phyloP scores from a whole-genome alignment of 2,888 invertebrate species.

The Panzeria rudis region DNA sequence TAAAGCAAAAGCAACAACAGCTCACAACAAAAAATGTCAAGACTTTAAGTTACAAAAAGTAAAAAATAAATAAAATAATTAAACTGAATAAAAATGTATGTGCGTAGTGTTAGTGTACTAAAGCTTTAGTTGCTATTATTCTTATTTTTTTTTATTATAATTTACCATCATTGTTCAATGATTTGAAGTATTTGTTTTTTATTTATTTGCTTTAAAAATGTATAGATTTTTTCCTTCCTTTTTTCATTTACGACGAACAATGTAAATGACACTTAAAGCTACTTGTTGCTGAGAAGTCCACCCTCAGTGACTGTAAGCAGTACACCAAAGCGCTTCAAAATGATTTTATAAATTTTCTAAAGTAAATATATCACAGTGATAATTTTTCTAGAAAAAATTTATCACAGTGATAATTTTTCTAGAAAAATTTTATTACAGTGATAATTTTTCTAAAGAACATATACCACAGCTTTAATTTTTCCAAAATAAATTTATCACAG shows the following conservation, averaged over 20 bases:
- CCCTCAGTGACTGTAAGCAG: not conserved
- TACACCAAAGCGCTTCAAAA: no score
- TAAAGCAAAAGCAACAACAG: not conserved
- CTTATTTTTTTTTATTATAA: not conserved
- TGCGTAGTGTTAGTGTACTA: not conserved
- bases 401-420: no score
- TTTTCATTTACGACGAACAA: not conserved
- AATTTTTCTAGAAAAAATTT: no score
- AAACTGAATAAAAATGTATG: not conserved
- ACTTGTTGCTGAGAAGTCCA: not conserved
- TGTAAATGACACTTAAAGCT: slow-evolving; percentile 11
- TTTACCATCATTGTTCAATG: slow-evolving; percentile 59
- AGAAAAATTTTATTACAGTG: no score
- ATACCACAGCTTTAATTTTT: no score
- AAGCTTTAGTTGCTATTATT: not conserved
- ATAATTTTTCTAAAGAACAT: no score
- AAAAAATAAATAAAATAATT: not conserved
- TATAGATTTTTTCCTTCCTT: slow-evolving; percentile 1
- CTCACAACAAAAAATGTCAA: not conserved
- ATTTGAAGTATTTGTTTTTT: slow-evolving; percentile 53
- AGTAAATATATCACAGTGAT: no score
- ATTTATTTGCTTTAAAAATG: slow-evolving; percentile 2
- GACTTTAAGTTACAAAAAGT: not conserved
- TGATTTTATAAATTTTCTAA: no score
- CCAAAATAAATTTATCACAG: no score